Conservation (phyloP, 2,797 vertebrate species). For the Chelon labrosus region DNA sequence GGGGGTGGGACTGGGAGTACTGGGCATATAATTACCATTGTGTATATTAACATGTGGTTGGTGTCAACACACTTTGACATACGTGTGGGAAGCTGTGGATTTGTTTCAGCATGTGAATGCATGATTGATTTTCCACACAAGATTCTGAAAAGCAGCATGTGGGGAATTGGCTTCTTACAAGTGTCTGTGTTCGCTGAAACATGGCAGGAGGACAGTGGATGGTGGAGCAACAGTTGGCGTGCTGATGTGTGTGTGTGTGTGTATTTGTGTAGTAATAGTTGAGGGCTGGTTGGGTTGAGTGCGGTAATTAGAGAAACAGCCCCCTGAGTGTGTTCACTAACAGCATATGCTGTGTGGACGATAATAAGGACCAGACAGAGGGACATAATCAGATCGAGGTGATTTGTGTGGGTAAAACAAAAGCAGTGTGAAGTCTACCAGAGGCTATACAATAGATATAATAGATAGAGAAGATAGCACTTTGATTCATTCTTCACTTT, state of each 20-base stretch:
- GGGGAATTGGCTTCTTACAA: constrained; percentile 31
- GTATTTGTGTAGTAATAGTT: constrained; percentile 35
- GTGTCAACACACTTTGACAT: neutral
- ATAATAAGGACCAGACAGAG: constrained; percentile 38
- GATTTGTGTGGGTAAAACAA: constrained; percentile 31
- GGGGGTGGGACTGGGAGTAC: neutral
- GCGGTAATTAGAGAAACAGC: constrained; percentile 62
- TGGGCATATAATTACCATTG: neutral
- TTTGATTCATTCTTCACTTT: constrained; percentile 15
- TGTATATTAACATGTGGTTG: neutral
- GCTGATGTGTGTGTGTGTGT: constrained; percentile 20
- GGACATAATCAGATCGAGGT: constrained; percentile 42
- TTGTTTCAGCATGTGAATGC: neutral
- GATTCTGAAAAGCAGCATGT: constrained; percentile 25
- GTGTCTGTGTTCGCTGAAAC: constrained; percentile 33
- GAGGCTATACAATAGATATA: constrained; percentile 4
- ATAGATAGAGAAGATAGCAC: constrained; percentile 25
- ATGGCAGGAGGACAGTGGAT: constrained; percentile 27
- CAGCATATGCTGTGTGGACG: constrained; percentile 43
- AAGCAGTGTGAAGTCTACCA: neutral
- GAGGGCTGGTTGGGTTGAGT: constrained; percentile 50
- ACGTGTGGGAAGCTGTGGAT: neutral
- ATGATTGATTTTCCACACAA: neutral
- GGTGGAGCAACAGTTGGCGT: constrained; percentile 26
- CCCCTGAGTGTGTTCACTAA: constrained; percentile 59